These are phyloP conservation scores for Steatornis caripensis DNA, from an alignment of 2,113 vertebrate species.

Conservation along the genomic window DNA sequence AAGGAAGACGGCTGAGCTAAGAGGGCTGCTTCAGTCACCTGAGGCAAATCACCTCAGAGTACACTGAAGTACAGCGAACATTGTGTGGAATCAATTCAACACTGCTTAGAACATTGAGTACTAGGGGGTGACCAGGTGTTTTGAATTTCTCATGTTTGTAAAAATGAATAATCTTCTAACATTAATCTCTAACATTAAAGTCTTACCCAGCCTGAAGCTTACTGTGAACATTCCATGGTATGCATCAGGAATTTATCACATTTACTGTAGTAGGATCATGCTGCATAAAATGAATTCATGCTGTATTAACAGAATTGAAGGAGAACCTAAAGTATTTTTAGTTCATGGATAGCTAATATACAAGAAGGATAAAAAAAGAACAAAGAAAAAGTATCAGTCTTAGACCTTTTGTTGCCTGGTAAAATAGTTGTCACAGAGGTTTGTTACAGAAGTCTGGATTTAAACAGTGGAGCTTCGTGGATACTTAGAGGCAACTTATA, in stretches of 20 bases:
- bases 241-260: background rate
- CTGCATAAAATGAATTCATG: background rate
- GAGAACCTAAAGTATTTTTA: background rate
- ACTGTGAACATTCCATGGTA: background rate
- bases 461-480: background rate
- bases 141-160: background rate
- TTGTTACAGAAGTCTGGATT: background rate
- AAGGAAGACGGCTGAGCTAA: background rate
- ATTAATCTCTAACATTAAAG: background rate
- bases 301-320: background rate
- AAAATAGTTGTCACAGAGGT: background rate
- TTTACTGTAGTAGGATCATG: background rate
- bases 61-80: background rate
- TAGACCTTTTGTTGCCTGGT: background rate
- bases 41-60: conserved; percentile 15
- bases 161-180: background rate
- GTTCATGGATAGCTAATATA: background rate
- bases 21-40: background rate
- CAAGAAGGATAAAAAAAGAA: background rate
- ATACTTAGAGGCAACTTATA: background rate
- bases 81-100: background rate
- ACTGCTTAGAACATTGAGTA: conserved; percentile 14
- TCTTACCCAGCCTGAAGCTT: background rate
- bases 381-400: background rate
- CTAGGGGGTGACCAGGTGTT: background rate